Evolutionary conservation across 2,113 vertebrate species (phyloP).

Genomic region (Xyliphius kryptos): DNA sequence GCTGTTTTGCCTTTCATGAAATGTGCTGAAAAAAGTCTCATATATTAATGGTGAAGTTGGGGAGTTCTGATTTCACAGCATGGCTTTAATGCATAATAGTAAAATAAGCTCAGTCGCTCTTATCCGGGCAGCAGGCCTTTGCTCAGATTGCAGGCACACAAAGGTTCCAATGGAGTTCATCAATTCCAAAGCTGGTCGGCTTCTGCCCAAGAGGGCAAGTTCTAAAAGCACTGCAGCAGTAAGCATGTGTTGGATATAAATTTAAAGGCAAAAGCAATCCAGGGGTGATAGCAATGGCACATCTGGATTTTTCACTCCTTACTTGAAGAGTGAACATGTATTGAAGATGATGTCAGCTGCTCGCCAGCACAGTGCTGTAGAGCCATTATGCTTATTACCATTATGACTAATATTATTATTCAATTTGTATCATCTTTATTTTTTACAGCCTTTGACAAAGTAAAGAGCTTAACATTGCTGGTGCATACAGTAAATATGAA

Average conservation of each 20-base stretch:
- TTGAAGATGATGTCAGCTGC: slow-evolving; percentile 41
- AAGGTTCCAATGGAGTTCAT: slow-evolving; percentile 37
- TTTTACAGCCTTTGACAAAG: slow-evolving; percentile 30
- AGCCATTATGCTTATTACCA: slow-evolving; percentile 38
- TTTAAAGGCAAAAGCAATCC: slow-evolving; percentile 49
- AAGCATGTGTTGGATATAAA: slow-evolving; percentile 49
- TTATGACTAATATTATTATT: slow-evolving; percentile 40
- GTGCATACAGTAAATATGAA: slow-evolving; percentile 10
- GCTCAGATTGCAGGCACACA: slow-evolving; percentile 29
- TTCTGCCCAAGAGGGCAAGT: slow-evolving; percentile 33
- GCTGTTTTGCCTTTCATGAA: slow-evolving; percentile 39
- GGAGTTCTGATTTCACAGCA: slow-evolving; percentile 34
- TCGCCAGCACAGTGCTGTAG: slow-evolving; percentile 31
- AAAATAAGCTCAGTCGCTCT: slow-evolving; percentile 40
- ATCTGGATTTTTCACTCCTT: slow-evolving; percentile 53
- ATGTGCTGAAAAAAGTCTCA: slow-evolving; percentile 31
- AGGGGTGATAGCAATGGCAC: slow-evolving; percentile 50
- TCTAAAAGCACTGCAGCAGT: slow-evolving; percentile 42
- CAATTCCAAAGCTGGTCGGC: slow-evolving; percentile 29
- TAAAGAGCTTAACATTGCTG: not conserved
- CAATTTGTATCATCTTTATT: slow-evolving; percentile 43
- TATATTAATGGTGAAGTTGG: slow-evolving; percentile 40
- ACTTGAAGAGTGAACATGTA: slow-evolving; percentile 37
- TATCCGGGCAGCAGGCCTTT: slow-evolving; percentile 30
- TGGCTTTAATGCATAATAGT: slow-evolving; percentile 33